Evolutionary conservation across 2,113 vertebrate species (phyloP), one percentile per base, ranked within the genome.

Genomic region (Gobiocypris rarus): DNA sequence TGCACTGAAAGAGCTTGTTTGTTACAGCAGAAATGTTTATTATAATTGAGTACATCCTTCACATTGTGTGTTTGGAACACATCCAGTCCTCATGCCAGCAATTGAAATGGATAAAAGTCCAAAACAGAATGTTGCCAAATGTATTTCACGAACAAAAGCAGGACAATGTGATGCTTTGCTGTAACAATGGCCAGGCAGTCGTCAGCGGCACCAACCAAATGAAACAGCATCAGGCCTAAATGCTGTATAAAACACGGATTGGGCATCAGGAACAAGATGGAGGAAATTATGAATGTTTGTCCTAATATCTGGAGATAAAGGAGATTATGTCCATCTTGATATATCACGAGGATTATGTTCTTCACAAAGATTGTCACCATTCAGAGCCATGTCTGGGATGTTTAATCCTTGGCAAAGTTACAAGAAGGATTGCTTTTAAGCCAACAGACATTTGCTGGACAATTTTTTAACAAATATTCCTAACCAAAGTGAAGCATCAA

Each of bases 271-370:
- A 61, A 79, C 58, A 28, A 50, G 24, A 86, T 11, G 31, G 41
- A 76, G 9, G 5, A 82, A 41, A 84, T 67, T 9, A 22, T 75
- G 14, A 67, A 75, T 67, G 61, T 15, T 69, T 28, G 13, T 15
- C n/a, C 61, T 81, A 69, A 81, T 56, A 63, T 78, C 56, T 50
- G 56, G 38, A n/a, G n/a, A 75, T 77, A 65, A 52, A 83, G 82
- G n/a, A 86, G 52, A 84, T 73, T 58, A 76, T 6, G 10, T 65
- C 56, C 76, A 65, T 86, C 82, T 81, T 75, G 58, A 84, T 75
- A 67, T 45, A 8, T 43, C 24, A 59, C 56, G 54, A 28, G 73
- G 84, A 88, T 76, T 83, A 83, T 34, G 59, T 17, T 76, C 34
- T 59, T n/a, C 34, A 43, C 59, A 79, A 34, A 41, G 67, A 67